Evolutionary conservation across 2,888 invertebrate species (phyloP), one percentile per base, ranked within the genome.

Genomic region (Meliscaeva auricollis): DNA sequence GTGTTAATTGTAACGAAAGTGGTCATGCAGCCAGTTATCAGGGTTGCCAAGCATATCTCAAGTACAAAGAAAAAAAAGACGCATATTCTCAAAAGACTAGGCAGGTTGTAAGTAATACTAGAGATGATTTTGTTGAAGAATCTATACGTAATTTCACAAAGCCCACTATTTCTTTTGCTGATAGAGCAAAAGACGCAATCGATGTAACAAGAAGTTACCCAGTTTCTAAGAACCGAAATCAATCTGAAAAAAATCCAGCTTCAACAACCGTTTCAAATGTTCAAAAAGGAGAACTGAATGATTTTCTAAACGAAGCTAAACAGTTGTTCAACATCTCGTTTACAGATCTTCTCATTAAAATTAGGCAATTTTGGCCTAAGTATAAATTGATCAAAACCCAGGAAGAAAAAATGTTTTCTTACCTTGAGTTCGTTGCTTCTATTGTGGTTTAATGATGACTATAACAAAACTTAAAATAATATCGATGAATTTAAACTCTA

Each of bases 371-470:
- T 13, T 58, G 48, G 70, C 72, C 60, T 38, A 50, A 17, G n/a
- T 58, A 58, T n/a, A 26, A 72, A 52, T 26, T 26, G 4, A 15
- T 62, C 41, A 32, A 52, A 54, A 54, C n/a, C 20, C 38, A 54
- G 41, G 35, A 72, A 38, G 70, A 48, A 9, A 46, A 46, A 48
- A 48, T 72, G 56, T 72, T 72, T 22, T 56, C 58, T 30, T 58
- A 72, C 30, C 41, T 60, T 5, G 7, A 60, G 41, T 60, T 62
- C 46, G 60, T 44, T 3, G 44, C 44, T 13, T 60, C 60, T 4
- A 60, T 44, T 44, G 60, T 41, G 13, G n/a, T 20, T 9, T 38
- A 38, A 38, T 38, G 38, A 38, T 38, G 38, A 26, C 26, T 26
- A 26, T 26, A 26, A 26, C 26, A 26, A 26, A 26, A 26, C 26